Evolutionary conservation across 2,113 vertebrate genomes (phyloP).

Genomic region (Ammospiza nelsoni): DNA sequence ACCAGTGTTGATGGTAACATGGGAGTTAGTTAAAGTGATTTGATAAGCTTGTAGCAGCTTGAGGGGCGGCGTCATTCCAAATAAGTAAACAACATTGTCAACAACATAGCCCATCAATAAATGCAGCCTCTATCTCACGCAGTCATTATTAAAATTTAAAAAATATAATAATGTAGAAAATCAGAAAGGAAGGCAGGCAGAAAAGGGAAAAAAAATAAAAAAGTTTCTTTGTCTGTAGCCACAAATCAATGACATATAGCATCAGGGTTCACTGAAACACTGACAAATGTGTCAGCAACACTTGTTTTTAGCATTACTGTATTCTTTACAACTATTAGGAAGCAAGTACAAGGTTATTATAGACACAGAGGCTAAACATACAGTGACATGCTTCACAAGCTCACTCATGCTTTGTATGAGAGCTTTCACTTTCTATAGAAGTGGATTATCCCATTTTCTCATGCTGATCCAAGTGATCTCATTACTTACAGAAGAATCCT

Average conservation of each 20-base stretch:
- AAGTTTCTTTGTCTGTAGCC: conserved; percentile 21
- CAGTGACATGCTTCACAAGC: conserved; percentile 28
- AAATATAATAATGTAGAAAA: background rate
- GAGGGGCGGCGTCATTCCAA: conserved; percentile 65
- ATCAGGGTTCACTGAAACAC: conserved; percentile 37
- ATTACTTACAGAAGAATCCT: conserved; percentile 48
- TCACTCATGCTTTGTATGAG: conserved; percentile 7
- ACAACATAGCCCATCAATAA: conserved; percentile 47
- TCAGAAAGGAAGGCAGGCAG: background rate
- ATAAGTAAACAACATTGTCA: conserved; percentile 76
- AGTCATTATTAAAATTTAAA: conserved; percentile 19
- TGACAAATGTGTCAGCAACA: conserved; percentile 41
- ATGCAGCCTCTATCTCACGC: conserved; percentile 20
- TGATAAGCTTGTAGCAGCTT: conserved; percentile 79
- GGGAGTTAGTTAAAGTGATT: conserved; percentile 71
- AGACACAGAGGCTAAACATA: conserved; percentile 27
- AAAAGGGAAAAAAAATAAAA: background rate
- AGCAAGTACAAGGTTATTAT: background rate
- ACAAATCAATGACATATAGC: conserved; percentile 21
- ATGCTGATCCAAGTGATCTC: conserved; percentile 58
- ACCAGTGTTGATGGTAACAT: conserved; percentile 64
- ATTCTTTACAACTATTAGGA: conserved; percentile 34
- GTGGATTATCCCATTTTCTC: conserved; percentile 51
- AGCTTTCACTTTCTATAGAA: conserved; percentile 34
- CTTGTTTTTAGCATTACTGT: conserved; percentile 27